phyloP scores from a whole-genome alignment of 2,888 invertebrate genomes.

The Mesorhabditis sp. region DNA sequence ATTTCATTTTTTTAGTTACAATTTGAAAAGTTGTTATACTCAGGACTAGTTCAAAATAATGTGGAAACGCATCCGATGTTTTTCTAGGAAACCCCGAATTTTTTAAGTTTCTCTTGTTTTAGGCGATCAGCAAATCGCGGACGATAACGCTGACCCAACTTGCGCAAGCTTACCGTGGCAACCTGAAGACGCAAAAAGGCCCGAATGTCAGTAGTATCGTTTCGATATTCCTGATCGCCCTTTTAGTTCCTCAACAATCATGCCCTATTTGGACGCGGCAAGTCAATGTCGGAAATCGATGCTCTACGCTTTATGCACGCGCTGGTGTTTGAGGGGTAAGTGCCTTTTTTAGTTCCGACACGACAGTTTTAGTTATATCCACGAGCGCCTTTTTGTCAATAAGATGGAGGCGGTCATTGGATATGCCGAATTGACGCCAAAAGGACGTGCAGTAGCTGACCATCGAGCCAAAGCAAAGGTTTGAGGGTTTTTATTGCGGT shows the following conservation, averaged over 20 bases:
- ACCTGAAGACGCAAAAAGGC: background rate
- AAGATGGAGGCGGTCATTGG: conserved; percentile 31
- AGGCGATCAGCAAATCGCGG: background rate
- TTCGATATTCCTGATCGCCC: background rate
- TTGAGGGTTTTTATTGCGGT: background rate
- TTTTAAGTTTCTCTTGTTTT: background rate
- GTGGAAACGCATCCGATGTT: no score
- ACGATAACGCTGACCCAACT: conserved; percentile 7
- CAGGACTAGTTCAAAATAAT: no score
- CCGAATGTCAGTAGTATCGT: background rate
- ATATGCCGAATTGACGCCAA: conserved; percentile 39
- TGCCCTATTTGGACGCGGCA: conserved; percentile 37
- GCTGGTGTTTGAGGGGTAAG: conserved; percentile 16
- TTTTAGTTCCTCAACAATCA: no score
- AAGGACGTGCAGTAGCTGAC: conserved; percentile 29
- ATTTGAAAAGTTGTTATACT: no score
- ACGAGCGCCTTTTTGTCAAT: conserved; percentile 34
- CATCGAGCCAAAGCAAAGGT: conserved; percentile 31
- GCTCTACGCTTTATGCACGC: conserved; percentile 40
- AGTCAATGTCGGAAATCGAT: conserved; percentile 39
- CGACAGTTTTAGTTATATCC: conserved; percentile 23
- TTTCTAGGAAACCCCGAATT: background rate
- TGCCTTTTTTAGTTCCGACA: background rate
- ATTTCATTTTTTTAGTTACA: no score
- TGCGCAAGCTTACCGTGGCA: background rate